phyloP scores from a whole-genome alignment of 2,113 vertebrate genomes.

The Zapornia atra region DNA sequence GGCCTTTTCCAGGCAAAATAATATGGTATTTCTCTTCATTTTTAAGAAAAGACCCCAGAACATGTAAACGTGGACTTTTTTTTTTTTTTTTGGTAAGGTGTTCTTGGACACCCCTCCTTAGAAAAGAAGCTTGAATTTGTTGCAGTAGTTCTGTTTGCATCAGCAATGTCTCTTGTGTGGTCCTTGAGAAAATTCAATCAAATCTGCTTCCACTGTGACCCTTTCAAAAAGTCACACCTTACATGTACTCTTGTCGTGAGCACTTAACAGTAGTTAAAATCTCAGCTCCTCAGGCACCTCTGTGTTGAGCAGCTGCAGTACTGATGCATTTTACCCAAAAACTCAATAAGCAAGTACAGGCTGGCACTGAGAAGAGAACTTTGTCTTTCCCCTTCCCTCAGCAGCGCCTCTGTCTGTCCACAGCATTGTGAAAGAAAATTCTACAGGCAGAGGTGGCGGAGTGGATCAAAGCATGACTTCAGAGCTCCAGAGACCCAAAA shows the following conservation, averaged over 20 bases:
- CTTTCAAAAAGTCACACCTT: background rate
- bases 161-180: background rate
- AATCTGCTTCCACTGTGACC: background rate
- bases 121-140: background rate
- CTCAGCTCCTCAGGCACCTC: fast-evolving
- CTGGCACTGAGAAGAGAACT: background rate
- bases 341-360: background rate
- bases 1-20: background rate
- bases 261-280: background rate
- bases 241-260: background rate
- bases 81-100: background rate
- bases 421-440: background rate
- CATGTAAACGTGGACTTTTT: fast-evolving
- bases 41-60: background rate
- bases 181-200: background rate
- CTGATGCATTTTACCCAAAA: background rate
- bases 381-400: background rate
- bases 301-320: background rate
- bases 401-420: background rate
- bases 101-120: background rate
- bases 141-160: background rate
- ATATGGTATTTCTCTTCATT: background rate
- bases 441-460: background rate
- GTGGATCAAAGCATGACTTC: background rate
- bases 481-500: background rate